phyloP scores from a whole-genome alignment of 2,113 vertebrate genomes.

The Steatornis caripensis region DNA sequence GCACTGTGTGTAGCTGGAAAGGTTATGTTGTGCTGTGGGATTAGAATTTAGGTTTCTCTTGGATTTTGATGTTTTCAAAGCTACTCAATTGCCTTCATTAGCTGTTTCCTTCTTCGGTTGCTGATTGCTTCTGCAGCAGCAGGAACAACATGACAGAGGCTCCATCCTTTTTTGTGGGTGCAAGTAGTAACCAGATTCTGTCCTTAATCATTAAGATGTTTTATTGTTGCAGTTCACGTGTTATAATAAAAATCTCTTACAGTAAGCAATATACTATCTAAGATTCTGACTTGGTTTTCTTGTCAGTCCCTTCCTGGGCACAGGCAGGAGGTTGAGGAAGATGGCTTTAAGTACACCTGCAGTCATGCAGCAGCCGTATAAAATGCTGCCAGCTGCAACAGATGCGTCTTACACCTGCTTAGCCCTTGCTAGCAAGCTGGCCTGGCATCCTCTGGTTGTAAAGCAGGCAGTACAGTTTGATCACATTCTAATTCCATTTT shows the following conservation, averaged over 20 bases:
- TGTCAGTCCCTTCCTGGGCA: not conserved
- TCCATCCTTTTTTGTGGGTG: not conserved
- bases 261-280: not conserved
- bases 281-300: not conserved
- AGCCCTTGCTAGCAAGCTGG: not conserved
- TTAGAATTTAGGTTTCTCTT: not conserved
- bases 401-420: not conserved
- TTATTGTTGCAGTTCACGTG: not conserved
- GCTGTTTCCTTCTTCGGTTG: not conserved
- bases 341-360: not conserved
- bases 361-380: not conserved
- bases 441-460: not conserved
- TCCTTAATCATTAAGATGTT: not conserved
- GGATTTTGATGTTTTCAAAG: not conserved
- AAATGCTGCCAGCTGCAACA: slow-evolving; percentile 28
- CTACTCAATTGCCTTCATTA: not conserved
- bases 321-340: not conserved
- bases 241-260: not conserved
- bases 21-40: not conserved
- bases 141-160: not conserved
- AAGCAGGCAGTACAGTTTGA: not conserved
- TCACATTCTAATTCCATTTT: not conserved
- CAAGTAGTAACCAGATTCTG: not conserved
- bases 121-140: not conserved
- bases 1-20: not conserved